phyloP scores from a whole-genome alignment of 2,113 vertebrate genomes.

The Pantherophis guttatus region DNA sequence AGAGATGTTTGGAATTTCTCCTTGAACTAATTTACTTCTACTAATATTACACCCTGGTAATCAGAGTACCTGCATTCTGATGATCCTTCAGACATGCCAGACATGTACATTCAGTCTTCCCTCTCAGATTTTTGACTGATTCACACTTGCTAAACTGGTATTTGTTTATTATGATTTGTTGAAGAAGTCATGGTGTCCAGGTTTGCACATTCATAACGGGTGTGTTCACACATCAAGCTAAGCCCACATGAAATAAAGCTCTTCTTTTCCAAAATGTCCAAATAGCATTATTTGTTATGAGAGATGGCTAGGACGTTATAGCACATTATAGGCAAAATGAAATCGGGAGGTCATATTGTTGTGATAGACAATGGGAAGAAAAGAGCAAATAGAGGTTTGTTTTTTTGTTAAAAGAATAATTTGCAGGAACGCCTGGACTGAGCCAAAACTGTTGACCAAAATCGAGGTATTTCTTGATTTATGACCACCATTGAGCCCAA shows the following conservation, averaged over 20 bases:
- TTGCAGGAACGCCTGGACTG: neutral
- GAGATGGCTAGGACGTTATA: neutral
- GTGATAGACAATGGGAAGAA: neutral
- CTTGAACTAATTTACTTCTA: conserved; percentile 52
- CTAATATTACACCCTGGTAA: conserved; percentile 51
- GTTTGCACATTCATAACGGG: neutral
- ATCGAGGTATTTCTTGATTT: neutral
- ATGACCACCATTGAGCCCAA: neutral
- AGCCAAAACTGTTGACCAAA: conserved; percentile 30
- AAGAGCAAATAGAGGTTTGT: neutral
- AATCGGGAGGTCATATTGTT: neutral
- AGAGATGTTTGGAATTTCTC: conserved; percentile 47
- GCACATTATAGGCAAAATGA: neutral
- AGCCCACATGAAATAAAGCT: neutral
- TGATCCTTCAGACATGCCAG: neutral
- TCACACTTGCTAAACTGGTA: neutral
- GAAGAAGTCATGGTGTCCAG: neutral
- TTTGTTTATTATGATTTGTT: neutral
- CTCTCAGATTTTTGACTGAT: neutral
- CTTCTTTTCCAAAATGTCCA: neutral
- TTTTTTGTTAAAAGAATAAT: neutral
- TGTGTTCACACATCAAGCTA: neutral
- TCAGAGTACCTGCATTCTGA: conserved; percentile 21
- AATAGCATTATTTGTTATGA: neutral
- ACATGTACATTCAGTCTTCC: neutral